These are phyloP conservation scores for Galago senegalensis DNA, from an alignment of 2,797 vertebrate genomes.

Conservation along the genomic window DNA sequence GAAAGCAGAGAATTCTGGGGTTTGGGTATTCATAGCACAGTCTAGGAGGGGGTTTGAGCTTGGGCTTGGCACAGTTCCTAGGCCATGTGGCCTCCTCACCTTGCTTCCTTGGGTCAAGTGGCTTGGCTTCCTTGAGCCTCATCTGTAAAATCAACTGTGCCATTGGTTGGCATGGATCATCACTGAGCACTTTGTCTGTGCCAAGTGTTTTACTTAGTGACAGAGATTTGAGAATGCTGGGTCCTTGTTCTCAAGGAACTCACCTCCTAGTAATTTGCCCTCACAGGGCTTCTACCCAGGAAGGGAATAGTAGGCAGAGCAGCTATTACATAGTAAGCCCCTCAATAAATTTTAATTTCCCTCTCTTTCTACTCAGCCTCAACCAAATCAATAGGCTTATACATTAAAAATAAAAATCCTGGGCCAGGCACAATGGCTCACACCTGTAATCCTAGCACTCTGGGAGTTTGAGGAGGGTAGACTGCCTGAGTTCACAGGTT, in stretches of 20 bases:
- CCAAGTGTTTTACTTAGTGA: background rate
- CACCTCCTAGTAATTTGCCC: background rate
- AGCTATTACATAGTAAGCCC: background rate
- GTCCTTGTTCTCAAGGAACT: background rate
- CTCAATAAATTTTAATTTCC: background rate
- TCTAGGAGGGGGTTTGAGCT: background rate
- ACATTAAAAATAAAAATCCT: conserved; percentile 13
- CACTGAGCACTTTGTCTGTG: background rate
- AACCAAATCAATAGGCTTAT: background rate
- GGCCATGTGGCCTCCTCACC: background rate
- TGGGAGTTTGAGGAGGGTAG: too few relatives aligned
- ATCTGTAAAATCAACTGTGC: background rate
- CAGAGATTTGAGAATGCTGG: background rate
- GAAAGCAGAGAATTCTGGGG: background rate
- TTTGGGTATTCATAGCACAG: background rate
- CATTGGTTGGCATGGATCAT: too few relatives aligned
- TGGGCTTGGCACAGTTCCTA: background rate
- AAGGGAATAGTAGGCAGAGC: background rate
- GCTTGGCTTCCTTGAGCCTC: background rate
- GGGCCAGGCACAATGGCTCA: too few relatives aligned
- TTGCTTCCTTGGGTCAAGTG: background rate
- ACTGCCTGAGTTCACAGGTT: too few relatives aligned
- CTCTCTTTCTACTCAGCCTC: conserved; percentile 16
- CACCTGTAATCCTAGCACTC: too few relatives aligned
- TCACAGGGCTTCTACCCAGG: background rate